Base-by-base conservation (phyloP, 2,113 vertebrate genomes). In the Proterorhinus semilunaris region DNA sequence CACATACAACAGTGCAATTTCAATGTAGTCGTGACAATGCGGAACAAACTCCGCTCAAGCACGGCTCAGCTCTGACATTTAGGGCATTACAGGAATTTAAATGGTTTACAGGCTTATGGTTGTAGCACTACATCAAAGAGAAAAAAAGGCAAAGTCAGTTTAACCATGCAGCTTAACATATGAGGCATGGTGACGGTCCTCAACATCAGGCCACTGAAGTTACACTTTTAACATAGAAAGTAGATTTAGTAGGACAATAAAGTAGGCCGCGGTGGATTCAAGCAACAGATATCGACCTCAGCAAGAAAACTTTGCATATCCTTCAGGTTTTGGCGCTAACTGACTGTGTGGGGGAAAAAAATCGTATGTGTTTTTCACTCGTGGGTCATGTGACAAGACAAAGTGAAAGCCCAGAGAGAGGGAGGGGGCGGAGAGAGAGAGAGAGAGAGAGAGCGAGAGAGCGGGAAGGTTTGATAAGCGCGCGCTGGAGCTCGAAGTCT, bases 281-380 rank as follows among this genome's bases (percentile, higher is more conserved):
- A n/a, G n/a, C n/a, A n/a, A n/a, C n/a, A n/a, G n/a, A 21, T 21
- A 21, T 21, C 21, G 21, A 2, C 21, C 21, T 21, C 21, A 21
- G 2, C 21, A 21, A 2, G 21, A 21, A 21, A 21, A 21, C 21
- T 1, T 21, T 21, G 21, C 21, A 21, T 21, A 21, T 21, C 1
- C 21, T 1, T 21, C 21, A 21, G 21, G 2, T 21, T 21, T 21
- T 21, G 21, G 21, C 21, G 21, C 21, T 21, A 21, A 21, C 21
- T 21, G 21, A 21, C 21, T 21, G 21, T 21, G 21, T n/a, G n/a
- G n/a, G n/a, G n/a, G n/a, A n/a, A n/a, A n/a, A n/a, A n/a, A n/a
- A n/a, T 12, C 54, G 50, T 1, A 58, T 44, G 69, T 67, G 61
- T 48, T 80, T 65, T 59, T 66, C 57, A 71, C 62, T 76, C 76